A percentile compares a stretch with the other conserved stretches of the same genome.
Evolutionary conservation across 2,888 invertebrate species (phyloP).

Genomic region (Pseudeuparius sepicola): DNA sequence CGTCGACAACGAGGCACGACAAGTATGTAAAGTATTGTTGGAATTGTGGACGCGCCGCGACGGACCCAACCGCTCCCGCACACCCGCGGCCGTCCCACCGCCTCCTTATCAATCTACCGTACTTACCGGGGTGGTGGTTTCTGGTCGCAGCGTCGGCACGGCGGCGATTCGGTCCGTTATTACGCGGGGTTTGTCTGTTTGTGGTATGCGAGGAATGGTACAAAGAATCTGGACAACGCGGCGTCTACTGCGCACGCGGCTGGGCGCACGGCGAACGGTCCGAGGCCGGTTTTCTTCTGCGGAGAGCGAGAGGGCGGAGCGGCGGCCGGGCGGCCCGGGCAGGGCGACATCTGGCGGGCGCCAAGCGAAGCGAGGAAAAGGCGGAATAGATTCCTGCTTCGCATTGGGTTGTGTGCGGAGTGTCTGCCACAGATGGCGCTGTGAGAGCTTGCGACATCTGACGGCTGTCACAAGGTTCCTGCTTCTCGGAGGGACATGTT

Average conservation of each 20-base stretch:
- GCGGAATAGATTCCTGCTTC: too few relatives aligned
- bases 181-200: conserved; percentile 63
- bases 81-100: conserved; percentile 52
- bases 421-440: too few relatives aligned
- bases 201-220: conserved; percentile 95
- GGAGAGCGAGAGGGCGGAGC: too few relatives aligned
- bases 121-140: conserved; percentile 65
- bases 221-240: conserved; percentile 96
- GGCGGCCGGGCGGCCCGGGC: too few relatives aligned
- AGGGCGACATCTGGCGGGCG: too few relatives aligned
- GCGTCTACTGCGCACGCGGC: conserved; percentile 70
- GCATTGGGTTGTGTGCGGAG: too few relatives aligned
- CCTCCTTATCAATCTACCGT: conserved; percentile 45
- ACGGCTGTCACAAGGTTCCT: too few relatives aligned
- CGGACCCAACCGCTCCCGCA: conserved; percentile 55
- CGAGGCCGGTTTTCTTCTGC: conserved; percentile 46
- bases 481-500: too few relatives aligned
- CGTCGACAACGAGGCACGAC: conserved; percentile 57
- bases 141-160: conserved; percentile 54
- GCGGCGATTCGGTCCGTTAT: conserved; percentile 58
- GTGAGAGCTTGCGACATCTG: too few relatives aligned
- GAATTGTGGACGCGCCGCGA: conserved; percentile 65
- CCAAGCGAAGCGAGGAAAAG: too few relatives aligned
- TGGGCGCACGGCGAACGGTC: conserved; percentile 66
- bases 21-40: conserved; percentile 71